Evolutionary conservation across 1,140 invertebrate species (phyloP).

Genomic region (Trypoxylus dichotomus): DNA sequence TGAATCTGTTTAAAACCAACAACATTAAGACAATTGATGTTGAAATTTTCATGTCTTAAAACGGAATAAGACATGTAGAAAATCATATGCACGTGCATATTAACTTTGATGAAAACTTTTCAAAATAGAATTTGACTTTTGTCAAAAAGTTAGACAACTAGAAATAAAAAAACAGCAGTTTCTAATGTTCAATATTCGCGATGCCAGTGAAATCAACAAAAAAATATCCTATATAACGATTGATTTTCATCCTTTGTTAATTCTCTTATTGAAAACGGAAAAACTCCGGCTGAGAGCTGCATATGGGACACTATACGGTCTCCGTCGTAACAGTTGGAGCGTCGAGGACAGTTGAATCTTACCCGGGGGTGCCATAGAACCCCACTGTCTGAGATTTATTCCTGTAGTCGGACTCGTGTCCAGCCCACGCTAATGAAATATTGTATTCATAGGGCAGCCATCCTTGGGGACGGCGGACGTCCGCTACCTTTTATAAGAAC

Average conservation of each 20-base stretch:
- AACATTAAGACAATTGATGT: too few relatives aligned
- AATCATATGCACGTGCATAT: too few relatives aligned
- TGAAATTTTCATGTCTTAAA: too few relatives aligned
- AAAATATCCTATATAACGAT: neutral
- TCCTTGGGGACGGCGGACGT: slow-evolving; percentile 30
- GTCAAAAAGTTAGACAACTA: too few relatives aligned
- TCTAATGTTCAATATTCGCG: too few relatives aligned
- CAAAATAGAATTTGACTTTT: too few relatives aligned
- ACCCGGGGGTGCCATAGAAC: slow-evolving; percentile 49
- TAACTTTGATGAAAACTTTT: too few relatives aligned
- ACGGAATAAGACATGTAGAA: too few relatives aligned
- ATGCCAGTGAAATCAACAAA: too few relatives aligned
- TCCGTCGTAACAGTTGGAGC: slow-evolving; percentile 4
- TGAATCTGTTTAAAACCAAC: too few relatives aligned
- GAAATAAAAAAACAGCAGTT: too few relatives aligned
- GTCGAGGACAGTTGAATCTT: slow-evolving; percentile 50
- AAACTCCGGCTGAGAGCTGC: neutral
- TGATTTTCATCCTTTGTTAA: neutral
- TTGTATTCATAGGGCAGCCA: slow-evolving; percentile 51
- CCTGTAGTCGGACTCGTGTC: slow-evolving; percentile 42
- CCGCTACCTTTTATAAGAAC: slow-evolving; percentile 23
- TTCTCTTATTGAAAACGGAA: neutral
- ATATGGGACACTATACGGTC: neutral
- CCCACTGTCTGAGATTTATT: slow-evolving; percentile 51
- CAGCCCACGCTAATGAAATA: slow-evolving; percentile 51